A percentile compares a stretch with the other conserved stretches of the same genome.
Evolutionary conservation across 2,797 vertebrate species (phyloP).

Genomic region (Mallotus villosus): DNA sequence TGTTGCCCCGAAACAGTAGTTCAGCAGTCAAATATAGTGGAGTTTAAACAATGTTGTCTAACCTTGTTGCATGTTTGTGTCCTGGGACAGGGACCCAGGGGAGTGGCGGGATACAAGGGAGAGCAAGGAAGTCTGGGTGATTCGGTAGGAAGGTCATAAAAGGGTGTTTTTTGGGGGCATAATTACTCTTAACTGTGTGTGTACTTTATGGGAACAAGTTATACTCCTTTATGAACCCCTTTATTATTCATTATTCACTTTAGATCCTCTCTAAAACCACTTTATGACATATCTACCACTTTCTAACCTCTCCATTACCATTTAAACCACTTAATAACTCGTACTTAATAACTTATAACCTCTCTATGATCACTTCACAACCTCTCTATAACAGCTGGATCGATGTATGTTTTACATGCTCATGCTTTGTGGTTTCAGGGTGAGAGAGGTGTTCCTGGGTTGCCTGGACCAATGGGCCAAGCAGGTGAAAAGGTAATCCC

Average conservation of each 20-base stretch:
- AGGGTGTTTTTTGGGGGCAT: slow-evolving; percentile 20
- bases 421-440: slow-evolving; percentile 75
- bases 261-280: not conserved
- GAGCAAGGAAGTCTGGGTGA: slow-evolving; percentile 83
- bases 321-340: not conserved
- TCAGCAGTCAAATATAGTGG: not conserved
- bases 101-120: slow-evolving; percentile 85
- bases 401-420: slow-evolving; percentile 20
- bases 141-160: slow-evolving; percentile 78
- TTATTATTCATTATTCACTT: not conserved
- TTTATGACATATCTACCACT: not conserved
- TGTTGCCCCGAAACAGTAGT: too few relatives aligned
- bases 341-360: not conserved
- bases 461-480: slow-evolving; percentile 83
- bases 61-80: slow-evolving; percentile 19
- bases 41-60: not conserved
- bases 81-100: slow-evolving; percentile 81
- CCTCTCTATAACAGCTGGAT: not conserved
- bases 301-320: not conserved
- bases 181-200: not conserved
- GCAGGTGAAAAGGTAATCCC: slow-evolving; percentile 85
- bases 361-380: slow-evolving; percentile 3
- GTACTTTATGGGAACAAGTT: not conserved
- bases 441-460: slow-evolving; percentile 85
- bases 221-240: not conserved